A percentile compares a stretch with the other conserved stretches of the same genome.
Conservation (phyloP, 1,140 invertebrate genomes). For the Cecropterus lyciades region DNA sequence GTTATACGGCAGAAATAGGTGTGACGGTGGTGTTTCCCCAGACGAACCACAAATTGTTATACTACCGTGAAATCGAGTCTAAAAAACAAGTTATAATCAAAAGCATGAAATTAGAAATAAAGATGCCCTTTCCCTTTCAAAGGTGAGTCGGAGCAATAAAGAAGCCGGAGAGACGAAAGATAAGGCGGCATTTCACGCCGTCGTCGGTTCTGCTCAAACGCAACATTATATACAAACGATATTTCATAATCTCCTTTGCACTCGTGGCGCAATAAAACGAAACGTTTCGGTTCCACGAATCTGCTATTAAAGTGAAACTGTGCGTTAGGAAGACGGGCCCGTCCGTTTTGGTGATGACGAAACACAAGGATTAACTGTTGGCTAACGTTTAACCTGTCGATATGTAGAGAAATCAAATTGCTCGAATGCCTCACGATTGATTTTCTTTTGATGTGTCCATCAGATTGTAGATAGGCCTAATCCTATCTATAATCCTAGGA, state of each 20-base stretch:
- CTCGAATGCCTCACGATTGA: not conserved
- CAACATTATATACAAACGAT: conserved; percentile 5
- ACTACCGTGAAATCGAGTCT: no score
- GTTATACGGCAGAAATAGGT: no score
- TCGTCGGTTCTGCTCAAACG: conserved; percentile 12
- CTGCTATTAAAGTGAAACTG: conserved; percentile 42
- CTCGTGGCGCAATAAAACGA: conserved; percentile 38
- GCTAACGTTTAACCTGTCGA: conserved; percentile 8
- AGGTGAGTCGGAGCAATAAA: conserved; percentile 19
- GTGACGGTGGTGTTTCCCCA: no score
- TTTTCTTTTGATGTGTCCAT: conserved; percentile 20
- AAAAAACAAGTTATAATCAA: not conserved
- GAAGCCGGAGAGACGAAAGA: conserved; percentile 19
- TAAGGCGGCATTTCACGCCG: conserved; percentile 28
- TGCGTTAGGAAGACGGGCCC: conserved; percentile 38
- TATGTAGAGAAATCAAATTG: conserved; percentile 16
- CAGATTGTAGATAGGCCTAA: not conserved
- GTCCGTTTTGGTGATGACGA: conserved; percentile 18
- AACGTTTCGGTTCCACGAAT: conserved; percentile 34
- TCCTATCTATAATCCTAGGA: no score
- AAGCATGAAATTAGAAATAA: not conserved
- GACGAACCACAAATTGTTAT: no score
- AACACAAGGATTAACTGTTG: conserved; percentile 19
- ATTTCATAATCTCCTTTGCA: conserved; percentile 36
- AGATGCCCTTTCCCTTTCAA: not conserved